Evolutionary conservation across 2,888 invertebrate genomes (phyloP).

Genomic region (Spodoptera exigua): DNA sequence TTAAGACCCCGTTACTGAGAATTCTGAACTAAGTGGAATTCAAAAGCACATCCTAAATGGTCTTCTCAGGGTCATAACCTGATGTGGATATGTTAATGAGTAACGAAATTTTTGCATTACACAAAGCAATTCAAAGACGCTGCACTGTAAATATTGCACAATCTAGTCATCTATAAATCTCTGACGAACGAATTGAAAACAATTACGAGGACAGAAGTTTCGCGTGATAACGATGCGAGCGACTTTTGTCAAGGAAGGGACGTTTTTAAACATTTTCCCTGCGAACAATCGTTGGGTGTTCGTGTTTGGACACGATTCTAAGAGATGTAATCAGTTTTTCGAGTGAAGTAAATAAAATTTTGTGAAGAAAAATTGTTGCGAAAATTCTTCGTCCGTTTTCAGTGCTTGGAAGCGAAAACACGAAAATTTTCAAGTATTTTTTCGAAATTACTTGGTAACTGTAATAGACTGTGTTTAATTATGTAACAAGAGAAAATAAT

Average conservation of each 20-base stretch:
- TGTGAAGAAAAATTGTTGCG: slow-evolving; percentile 31
- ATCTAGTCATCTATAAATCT: too few species aligned
- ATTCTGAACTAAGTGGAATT: too few species aligned
- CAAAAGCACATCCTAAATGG: too few species aligned
- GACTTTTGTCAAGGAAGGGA: slow-evolving; percentile 72
- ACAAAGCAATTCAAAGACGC: too few species aligned
- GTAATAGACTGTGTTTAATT: too few species aligned
- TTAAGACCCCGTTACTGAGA: too few species aligned
- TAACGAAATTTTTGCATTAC: too few species aligned
- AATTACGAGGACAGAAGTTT: slow-evolving; percentile 78
- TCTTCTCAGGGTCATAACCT: too few species aligned
- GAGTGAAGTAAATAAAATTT: slow-evolving; percentile 50
- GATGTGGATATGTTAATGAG: too few species aligned
- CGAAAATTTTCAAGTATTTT: slow-evolving; percentile 7
- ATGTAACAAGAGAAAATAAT: too few species aligned
- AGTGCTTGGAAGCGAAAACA: slow-evolving; percentile 4
- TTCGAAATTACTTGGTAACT: background rate
- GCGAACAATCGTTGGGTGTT: slow-evolving; percentile 50
- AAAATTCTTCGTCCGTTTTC: slow-evolving; percentile 32
- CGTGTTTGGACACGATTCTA: slow-evolving; percentile 49
- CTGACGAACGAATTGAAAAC: slow-evolving; percentile 76
- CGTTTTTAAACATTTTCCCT: slow-evolving; percentile 65
- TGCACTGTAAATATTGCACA: too few species aligned
- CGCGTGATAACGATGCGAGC: slow-evolving; percentile 74
- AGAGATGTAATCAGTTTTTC: slow-evolving; percentile 53